Conservation (phyloP, 2,797 vertebrate species). For the Trichosurus vulpecula region DNA sequence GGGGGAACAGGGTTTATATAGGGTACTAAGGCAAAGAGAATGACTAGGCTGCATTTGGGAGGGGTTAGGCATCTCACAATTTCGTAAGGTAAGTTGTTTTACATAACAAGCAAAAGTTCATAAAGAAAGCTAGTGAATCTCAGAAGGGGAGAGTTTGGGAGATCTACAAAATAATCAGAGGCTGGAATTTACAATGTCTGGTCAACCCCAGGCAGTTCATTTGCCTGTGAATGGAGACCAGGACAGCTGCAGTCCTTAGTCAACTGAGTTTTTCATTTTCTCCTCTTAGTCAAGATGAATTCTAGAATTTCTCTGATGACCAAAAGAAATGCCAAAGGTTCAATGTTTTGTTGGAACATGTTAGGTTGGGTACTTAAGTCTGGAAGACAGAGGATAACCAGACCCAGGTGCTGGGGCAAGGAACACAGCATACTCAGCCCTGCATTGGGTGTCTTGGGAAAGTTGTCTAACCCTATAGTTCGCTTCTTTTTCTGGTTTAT, state of each 20-base stretch:
- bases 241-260: not conserved
- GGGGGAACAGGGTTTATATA: not conserved
- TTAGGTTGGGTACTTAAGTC: too few species aligned
- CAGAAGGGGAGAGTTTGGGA: not conserved
- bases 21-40: not conserved
- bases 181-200: not conserved
- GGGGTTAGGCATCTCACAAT: not conserved
- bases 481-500: too few species aligned
- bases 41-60: not conserved
- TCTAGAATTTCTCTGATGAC: too few species aligned
- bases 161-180: not conserved
- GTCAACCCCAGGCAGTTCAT: not conserved
- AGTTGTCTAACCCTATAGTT: too few species aligned
- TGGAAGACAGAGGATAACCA: too few species aligned
- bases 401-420: too few species aligned
- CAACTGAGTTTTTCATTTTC: not conserved
- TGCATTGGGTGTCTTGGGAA: too few species aligned
- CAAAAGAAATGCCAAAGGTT: too few species aligned
- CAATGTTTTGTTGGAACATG: too few species aligned
- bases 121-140: not conserved
- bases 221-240: not conserved
- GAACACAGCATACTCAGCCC: too few species aligned
- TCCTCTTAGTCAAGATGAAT: too few species aligned
- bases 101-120: not conserved
- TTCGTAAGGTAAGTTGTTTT: not conserved